Evolutionary conservation across 2,888 invertebrate species (phyloP), one percentile per base, ranked within the genome.

Genomic region (Nephrotoma flavescens): DNA sequence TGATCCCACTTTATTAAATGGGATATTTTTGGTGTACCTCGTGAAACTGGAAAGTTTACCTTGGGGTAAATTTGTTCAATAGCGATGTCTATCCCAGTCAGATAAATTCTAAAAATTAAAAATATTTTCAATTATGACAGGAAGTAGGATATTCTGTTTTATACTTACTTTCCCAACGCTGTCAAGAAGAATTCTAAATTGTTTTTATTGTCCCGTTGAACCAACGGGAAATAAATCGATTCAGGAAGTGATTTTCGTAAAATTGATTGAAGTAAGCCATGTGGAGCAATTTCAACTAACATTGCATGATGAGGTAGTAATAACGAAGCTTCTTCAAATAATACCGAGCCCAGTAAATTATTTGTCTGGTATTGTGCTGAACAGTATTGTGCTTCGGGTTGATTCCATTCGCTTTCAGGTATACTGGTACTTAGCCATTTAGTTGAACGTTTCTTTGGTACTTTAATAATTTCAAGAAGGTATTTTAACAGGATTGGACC

Each of bases 311-410:
- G 91, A 0, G 95, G 95, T 31, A 96, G 91, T 95, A 31, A 31
- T 31, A 3, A 31, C 2, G 2, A 31, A 3, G 31, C 3, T 31
- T 31, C 31, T 2, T 31, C 94, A 92, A 94, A 89, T 90, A 94
- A 89, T 87, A 92, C 90, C 90, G 90, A 88, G 91, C 92, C 94
- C 90, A 96, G 91, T 41, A 97, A 92, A 90, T 97, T 98, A 90
- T 97, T 97, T 0, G 95, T 95, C 90, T 97, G 97, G 90, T 98
- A 98, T 88, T 97, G 97, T 2, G 98, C 96, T 0, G 97, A 97
- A 92, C 86, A 91, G 3, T 93, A 90, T 88, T 93, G 92, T 0
- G 95, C 94, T 44, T 94, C 92, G 0, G 94, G 91, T 0, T 94
- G 93, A 84, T 94, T 93, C 97, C 97, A 97, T 86, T 94, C 92